A percentile compares a stretch with the other conserved stretches of the same genome.
Evolutionary conservation across 2,113 vertebrate species (phyloP).

Genomic region (Syrmaticus mikado): DNA sequence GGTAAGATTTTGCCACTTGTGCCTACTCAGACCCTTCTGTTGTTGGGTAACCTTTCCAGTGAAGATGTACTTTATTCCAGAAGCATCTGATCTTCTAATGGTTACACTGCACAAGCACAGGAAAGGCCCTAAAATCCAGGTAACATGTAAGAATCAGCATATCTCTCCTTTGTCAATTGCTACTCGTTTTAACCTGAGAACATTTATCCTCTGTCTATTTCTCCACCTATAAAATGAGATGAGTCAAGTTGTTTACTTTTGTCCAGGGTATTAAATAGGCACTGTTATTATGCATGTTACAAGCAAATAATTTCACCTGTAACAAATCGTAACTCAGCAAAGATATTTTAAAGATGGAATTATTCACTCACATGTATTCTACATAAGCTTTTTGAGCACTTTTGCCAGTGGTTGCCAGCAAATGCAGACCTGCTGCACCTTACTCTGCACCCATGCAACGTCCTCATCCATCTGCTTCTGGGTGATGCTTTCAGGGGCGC

Average conservation of each 20-base stretch:
- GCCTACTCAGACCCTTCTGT: background rate
- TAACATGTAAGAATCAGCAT: background rate
- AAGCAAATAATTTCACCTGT: background rate
- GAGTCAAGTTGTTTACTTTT: background rate
- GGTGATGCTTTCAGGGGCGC: rapidly evolving
- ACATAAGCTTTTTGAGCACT: background rate
- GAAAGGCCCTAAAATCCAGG: background rate
- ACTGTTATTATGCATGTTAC: background rate
- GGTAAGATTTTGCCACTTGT: background rate
- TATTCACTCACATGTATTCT: background rate
- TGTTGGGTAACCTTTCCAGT: background rate
- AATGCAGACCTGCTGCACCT: background rate
- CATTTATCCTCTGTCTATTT: background rate
- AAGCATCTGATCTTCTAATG: background rate
- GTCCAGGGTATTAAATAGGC: background rate
- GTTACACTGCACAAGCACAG: background rate
- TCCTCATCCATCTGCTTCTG: background rate
- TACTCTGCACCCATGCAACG: rapidly evolving
- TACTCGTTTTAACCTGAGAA: background rate
- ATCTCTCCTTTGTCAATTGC: background rate
- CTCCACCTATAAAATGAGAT: background rate
- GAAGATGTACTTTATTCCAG: background rate
- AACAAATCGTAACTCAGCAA: background rate
- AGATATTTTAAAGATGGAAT: background rate
- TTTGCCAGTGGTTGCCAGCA: background rate